Evolutionary conservation across 2,113 vertebrate species (phyloP), one percentile per base, ranked within the genome.

Genomic region (Perccottus glenii): DNA sequence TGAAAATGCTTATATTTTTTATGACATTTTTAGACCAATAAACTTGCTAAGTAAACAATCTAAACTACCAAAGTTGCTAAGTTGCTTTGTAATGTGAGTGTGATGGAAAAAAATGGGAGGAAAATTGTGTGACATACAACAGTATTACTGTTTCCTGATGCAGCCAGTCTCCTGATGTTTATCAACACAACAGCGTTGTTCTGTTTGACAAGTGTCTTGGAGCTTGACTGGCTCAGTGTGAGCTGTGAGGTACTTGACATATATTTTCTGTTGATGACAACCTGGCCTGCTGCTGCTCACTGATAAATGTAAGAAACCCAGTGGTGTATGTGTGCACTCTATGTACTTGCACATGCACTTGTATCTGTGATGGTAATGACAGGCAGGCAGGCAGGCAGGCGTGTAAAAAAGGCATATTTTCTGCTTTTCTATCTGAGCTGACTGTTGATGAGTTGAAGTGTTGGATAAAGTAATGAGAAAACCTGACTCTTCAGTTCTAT

Each of bases 321-420:
- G 51, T n/a, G 12, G 15, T 2, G 38, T 48, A 11, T 19, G 59
- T 47, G 38, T 33, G 19, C 52, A 48, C 52, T 45, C 43, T 27
- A 10, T 8, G 12, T 63, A 11, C 9, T 40, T 67, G 60, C 4
- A 10, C 46, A 47, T 43, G 50, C 66, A 3, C 35, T 16, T 65
- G 56, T 68, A 63, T 56, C 75, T 44, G 51, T 65, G 14, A 73
- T 48, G 75, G 60, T 83, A 79, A 83, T 82, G 61, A 77, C 62
- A 51, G 74, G 73, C 35, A 27, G 19, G 19, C 52, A 63, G 78
- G 65, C 62, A 40, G 76, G 27, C 70, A 67, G 58, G 51, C 53
- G 66, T 67, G 65, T 52, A 55, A 78, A 62, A 87, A 80, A 85
- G 71, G 77, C 76, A 79, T 71, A 68, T 58, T 80, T 57, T 63